Conservation (phyloP, 2,888 invertebrate genomes). For the Drosophila testacea region DNA sequence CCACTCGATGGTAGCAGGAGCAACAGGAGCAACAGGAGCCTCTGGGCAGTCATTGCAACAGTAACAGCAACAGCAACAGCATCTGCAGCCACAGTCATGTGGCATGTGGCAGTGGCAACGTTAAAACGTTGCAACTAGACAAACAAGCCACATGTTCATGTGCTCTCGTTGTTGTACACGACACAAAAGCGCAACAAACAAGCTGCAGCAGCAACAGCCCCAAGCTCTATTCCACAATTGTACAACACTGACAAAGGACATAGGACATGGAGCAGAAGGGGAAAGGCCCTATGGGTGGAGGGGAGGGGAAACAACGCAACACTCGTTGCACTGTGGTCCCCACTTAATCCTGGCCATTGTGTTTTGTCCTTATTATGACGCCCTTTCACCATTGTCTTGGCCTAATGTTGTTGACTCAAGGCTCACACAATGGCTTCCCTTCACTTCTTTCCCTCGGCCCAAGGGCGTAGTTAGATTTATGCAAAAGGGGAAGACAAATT, state of each 20-base stretch:
- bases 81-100: too few relatives aligned
- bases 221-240: slow-evolving; percentile 38
- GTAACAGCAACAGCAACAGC: slow-evolving; percentile 8
- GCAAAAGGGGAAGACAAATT: too few relatives aligned
- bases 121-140: slow-evolving; percentile 33
- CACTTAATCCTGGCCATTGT: slow-evolving; percentile 78
- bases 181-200: slow-evolving; percentile 79
- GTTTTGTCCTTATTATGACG: slow-evolving; percentile 69
- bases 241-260: slow-evolving; percentile 60
- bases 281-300: not conserved
- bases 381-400: slow-evolving; percentile 61
- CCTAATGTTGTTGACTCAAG: slow-evolving; percentile 64
- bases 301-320: slow-evolving; percentile 30
- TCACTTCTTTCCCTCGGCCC: too few relatives aligned
- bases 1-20: slow-evolving; percentile 23
- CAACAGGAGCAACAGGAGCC: slow-evolving; percentile 20
- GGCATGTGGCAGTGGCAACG: slow-evolving; percentile 10
- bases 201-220: slow-evolving; percentile 54
- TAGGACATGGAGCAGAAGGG: slow-evolving; percentile 11
- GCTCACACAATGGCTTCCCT: slow-evolving; percentile 25
- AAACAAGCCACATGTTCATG: slow-evolving; percentile 69
- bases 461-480: too few relatives aligned
- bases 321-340: slow-evolving; percentile 65
- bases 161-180: slow-evolving; percentile 38
- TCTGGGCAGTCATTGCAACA: slow-evolving; percentile 38